Percentiles rank a stretch among this genome's conserved stretches.
Conservation (phyloP, 92 coral and sea anemone genomes). For the Siderastrea radians region DNA sequence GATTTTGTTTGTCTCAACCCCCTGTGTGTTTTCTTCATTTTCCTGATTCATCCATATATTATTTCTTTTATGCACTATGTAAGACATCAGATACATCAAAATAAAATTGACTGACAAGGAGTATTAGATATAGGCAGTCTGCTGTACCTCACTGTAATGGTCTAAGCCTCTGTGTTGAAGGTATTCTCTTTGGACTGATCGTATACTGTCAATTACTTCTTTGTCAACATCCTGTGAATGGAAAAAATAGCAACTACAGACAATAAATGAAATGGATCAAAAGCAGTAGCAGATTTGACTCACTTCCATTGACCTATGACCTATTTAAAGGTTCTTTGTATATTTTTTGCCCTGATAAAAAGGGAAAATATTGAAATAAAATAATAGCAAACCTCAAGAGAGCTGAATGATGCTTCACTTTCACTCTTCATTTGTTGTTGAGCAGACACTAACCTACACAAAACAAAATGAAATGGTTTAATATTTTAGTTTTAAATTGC, state of each 20-base stretch:
- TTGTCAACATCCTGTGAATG: slow-evolving; percentile 81
- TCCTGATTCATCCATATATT: too few relatives aligned
- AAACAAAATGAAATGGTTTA: too few relatives aligned
- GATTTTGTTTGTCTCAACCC: too few relatives aligned
- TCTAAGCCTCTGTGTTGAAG: slow-evolving; percentile 21
- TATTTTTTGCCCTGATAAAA: neutral
- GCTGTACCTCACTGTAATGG: slow-evolving; percentile 23
- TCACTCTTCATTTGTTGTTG: slow-evolving; percentile 92
- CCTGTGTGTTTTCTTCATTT: too few relatives aligned
- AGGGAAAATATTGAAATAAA: neutral
- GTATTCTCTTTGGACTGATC: slow-evolving; percentile 72
- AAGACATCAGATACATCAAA: too few relatives aligned
- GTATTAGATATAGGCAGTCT: neutral
- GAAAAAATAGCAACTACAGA: neutral
- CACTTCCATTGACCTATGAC: neutral
- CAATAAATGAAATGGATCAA: too few relatives aligned
- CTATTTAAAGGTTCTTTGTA: neutral
- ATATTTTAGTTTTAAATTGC: too few relatives aligned
- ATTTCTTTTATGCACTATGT: too few relatives aligned
- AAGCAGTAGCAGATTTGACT: neutral
- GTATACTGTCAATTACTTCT: slow-evolving; percentile 86
- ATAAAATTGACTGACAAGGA: too few relatives aligned
- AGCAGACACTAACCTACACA: slow-evolving; percentile 73
- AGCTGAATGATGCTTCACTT: slow-evolving; percentile 91
- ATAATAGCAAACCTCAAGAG: slow-evolving; percentile 78